Conservation (phyloP, 2,888 invertebrate species). For the Hetaerina titia region DNA sequence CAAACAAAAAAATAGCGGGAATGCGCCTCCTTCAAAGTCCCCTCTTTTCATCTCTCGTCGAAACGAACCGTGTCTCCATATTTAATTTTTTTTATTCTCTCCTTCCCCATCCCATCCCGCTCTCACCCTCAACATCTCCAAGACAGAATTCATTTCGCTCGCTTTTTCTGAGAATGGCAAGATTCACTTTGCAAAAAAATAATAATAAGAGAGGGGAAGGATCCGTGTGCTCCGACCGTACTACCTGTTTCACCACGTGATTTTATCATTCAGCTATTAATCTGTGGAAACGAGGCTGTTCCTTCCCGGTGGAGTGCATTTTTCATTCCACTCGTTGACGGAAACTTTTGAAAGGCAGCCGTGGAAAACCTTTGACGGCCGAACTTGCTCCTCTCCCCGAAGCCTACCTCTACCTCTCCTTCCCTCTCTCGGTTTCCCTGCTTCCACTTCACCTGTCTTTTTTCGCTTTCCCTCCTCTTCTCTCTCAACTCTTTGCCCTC, state of each 20-base stretch:
- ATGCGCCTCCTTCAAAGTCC: neutral
- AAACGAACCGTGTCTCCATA: neutral
- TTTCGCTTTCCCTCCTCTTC: neutral
- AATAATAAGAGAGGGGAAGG: neutral
- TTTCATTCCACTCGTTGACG: constrained; percentile 65
- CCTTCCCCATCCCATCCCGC: neutral
- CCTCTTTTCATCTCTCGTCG: neutral
- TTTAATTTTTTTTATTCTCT: neutral
- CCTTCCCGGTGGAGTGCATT: constrained; percentile 46
- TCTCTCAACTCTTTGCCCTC: neutral
- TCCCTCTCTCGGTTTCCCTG: neutral
- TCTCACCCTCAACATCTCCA: neutral
- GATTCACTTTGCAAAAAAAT: neutral
- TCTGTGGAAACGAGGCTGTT: constrained; percentile 58
- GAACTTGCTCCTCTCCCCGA: neutral
- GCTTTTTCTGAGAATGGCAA: neutral
- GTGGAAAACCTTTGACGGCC: constrained; percentile 62
- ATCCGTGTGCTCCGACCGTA: constrained; percentile 12
- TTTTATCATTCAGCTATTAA: constrained; percentile 64
- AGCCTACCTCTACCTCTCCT: neutral
- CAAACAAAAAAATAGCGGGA: neutral
- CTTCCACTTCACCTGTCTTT: neutral
- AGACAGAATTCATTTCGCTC: neutral
- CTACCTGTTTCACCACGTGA: constrained; percentile 64
- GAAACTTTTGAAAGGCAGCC: constrained; percentile 64